Evolutionary conservation across 2,797 vertebrate species (phyloP), one percentile per base, ranked within the genome.

Genomic region (Gallirallus australis): DNA sequence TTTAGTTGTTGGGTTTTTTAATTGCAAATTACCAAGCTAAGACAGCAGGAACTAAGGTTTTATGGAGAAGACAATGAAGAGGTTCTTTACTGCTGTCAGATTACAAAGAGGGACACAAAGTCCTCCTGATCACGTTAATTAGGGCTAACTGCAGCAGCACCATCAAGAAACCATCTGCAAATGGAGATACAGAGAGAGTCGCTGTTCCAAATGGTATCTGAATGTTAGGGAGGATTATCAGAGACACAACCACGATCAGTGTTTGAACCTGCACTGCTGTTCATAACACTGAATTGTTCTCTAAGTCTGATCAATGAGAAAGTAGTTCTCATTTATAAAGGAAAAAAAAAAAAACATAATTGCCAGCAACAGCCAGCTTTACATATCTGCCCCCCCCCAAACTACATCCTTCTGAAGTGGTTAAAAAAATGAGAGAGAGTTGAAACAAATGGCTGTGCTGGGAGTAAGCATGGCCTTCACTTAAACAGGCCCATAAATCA

Each of bases 401-500:
- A 97, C 57, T 53, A 59, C 85, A 86, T 37, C 97, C 95, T 98
- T 98, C 95, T 77, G 91, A 97, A 94, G 91, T 70, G 71, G 42
- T 82, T 96, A 96, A 90, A 97, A 98, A 98, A 98, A 98, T 97
- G 97, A 98, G 97, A 94, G 97, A 48, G 94, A 96, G 97, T 94
- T 98, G 98, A 98, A 98, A 99, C 98, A 99, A 99, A 99, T 98
- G 98, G 98, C 98, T 96, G 97, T 97, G 93, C 98, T 97, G 96
- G 96, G 98, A 98, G 97, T 98, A 98, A 98, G 97, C 98, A 98
- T 95, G 98, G 98, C 98, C 98, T 99, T 98, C 98, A 96, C 98
- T 98, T 98, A 98, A 99, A 98, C 98, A 98, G 98, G 98, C 97
- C 97, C 97, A 98, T 99, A 99, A 98, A 99, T 99, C 98, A 99